A percentile compares a stretch with the other conserved stretches of the same genome.
Evolutionary conservation across 2,113 vertebrate genomes (phyloP).

Genomic region (Datnioides undecimradiatus): DNA sequence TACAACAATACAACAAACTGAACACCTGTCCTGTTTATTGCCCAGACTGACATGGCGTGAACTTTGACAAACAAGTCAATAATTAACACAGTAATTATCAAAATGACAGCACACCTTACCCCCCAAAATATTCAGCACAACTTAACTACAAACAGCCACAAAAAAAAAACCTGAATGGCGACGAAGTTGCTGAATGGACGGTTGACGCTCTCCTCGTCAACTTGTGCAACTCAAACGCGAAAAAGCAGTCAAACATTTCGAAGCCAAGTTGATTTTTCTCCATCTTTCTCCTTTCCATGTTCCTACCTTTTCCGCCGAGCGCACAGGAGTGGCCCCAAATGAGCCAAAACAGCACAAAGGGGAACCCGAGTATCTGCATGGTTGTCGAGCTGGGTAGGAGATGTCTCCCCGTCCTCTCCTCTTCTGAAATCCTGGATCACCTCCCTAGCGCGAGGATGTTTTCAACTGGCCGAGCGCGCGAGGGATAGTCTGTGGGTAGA

Average conservation of each 20-base stretch:
- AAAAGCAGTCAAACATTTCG: conserved; percentile 10
- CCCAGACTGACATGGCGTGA: neutral
- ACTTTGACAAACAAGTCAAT: conserved; percentile 1
- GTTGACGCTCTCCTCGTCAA: conserved; percentile 12
- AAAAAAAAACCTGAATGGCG: neutral
- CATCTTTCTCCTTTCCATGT: neutral
- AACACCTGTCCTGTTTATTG: conserved; percentile 29
- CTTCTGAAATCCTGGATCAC: conserved; percentile 56
- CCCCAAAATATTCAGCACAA: neutral
- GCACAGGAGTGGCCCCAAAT: conserved; percentile 68
- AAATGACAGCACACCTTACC: too few species aligned
- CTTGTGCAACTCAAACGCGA: conserved; percentile 47
- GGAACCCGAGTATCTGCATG: conserved; percentile 71
- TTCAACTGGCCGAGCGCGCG: conserved; percentile 21
- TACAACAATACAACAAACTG: too few species aligned
- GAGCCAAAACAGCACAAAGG: conserved; percentile 69
- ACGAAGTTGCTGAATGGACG: conserved; percentile 27
- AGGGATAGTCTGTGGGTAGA: conserved; percentile 20
- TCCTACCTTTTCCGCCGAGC: conserved; percentile 81
- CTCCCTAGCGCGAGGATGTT: conserved; percentile 26
- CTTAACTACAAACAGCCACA: neutral
- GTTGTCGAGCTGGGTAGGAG: conserved; percentile 35
- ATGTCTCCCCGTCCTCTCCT: conserved; percentile 61
- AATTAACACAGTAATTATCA: too few species aligned
- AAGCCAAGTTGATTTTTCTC: neutral